phyloP scores from a whole-genome alignment of 2,113 vertebrate species.

The Protobothrops mucrosquamatus region DNA sequence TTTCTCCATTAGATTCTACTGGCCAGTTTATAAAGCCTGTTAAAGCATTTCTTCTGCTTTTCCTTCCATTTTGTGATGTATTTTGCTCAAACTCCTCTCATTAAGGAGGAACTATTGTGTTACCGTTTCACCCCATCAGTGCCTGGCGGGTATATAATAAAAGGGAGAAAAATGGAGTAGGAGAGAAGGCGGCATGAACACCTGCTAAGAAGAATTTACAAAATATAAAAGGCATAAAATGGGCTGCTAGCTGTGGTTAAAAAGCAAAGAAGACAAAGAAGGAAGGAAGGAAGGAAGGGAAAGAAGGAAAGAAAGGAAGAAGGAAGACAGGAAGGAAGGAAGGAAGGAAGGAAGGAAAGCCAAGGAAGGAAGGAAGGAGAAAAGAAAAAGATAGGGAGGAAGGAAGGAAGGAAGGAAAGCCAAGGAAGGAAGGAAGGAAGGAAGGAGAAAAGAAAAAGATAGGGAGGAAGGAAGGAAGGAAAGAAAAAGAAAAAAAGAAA shows the following conservation, averaged over 20 bases:
- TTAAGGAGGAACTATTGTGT: constrained; percentile 22
- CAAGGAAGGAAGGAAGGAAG: no score
- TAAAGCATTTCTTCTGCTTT: neutral
- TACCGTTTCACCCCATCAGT: constrained; percentile 1
- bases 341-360: no score
- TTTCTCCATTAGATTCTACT: constrained; percentile 3
- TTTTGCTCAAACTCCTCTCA: constrained; percentile 23
- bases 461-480: neutral
- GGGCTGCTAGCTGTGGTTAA: neutral
- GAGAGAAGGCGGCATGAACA: neutral
- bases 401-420: no score
- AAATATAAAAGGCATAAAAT: constrained; percentile 7
- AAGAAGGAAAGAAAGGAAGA: no score
- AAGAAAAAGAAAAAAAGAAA: no score
- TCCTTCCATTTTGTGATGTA: neutral
- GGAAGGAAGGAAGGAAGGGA: no score
- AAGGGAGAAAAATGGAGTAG: neutral
- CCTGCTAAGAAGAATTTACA: constrained; percentile 14
- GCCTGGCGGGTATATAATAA: neutral
- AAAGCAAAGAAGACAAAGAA: no score
- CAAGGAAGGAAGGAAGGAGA: neutral
- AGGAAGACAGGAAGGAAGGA: neutral
- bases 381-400: no score
- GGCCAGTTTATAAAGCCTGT: constrained; percentile 20
- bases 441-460: neutral